These are phyloP conservation scores for Drosophila monieri DNA, from an alignment of 2,888 invertebrate species.

Conservation along the genomic window DNA sequence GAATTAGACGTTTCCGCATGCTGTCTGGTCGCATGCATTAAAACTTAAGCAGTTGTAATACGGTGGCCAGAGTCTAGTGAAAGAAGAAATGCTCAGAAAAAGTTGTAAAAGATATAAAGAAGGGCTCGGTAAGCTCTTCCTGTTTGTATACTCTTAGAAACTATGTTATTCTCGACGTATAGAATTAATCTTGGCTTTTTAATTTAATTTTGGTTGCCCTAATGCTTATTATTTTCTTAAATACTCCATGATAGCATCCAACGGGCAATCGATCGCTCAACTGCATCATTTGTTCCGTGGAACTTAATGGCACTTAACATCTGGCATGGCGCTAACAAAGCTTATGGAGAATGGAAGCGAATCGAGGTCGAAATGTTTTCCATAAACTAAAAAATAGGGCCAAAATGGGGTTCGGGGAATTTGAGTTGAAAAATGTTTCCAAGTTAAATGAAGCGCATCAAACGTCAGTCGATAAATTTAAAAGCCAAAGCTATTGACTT, in stretches of 20 bases:
- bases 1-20: background rate
- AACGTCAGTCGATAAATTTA: conserved; percentile 80
- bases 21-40: conserved; percentile 7
- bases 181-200: background rate
- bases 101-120: background rate
- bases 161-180: no score
- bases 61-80: background rate
- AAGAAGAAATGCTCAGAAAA: background rate
- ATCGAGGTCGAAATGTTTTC: conserved; percentile 41
- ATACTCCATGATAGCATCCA: background rate
- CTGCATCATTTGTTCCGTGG: conserved; percentile 68
- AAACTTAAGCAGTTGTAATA: conserved; percentile 7
- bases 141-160: background rate
- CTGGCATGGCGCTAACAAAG: conserved; percentile 46
- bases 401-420: conserved; percentile 16
- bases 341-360: conserved; percentile 6
- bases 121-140: no score
- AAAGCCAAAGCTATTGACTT: conserved; percentile 80
- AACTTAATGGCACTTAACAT: conserved; percentile 77
- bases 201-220: background rate
- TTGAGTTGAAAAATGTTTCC: conserved; percentile 78
- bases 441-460: conserved; percentile 80
- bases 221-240: background rate
- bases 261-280: conserved; percentile 46
- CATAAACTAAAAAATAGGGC: conserved; percentile 47